Conservation (phyloP, 1,140 invertebrate genomes). For the Apis florea region DNA sequence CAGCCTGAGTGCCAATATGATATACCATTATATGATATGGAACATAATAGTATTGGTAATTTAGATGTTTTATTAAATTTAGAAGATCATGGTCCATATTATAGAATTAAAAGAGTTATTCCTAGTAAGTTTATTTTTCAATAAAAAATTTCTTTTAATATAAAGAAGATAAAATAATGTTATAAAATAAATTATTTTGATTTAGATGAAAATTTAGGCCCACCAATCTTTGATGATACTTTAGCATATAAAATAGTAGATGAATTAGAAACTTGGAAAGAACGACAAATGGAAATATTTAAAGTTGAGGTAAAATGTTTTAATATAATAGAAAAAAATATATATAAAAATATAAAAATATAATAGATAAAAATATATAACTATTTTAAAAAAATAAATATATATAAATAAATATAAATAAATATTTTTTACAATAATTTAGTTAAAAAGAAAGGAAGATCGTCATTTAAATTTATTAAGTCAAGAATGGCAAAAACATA, state of each 20-base stretch:
- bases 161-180: neutral
- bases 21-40: constrained; percentile 63
- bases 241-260: constrained; percentile 80
- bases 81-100: constrained; percentile 72
- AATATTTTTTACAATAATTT: constrained; percentile 18
- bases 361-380: neutral
- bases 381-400: neutral
- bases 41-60: constrained; percentile 66
- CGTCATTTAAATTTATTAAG: constrained; percentile 74
- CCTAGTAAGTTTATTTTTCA: constrained; percentile 58
- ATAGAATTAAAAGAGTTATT: constrained; percentile 65
- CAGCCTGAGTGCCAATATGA: constrained; percentile 70
- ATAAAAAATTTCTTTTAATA: neutral
- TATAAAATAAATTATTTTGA: constrained; percentile 13
- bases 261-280: constrained; percentile 81
- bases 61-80: constrained; percentile 70
- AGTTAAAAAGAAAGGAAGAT: constrained; percentile 77
- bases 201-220: constrained; percentile 74
- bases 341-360: too few species aligned
- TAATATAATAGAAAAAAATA: neutral
- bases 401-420: too few species aligned
- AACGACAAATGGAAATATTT: constrained; percentile 79
- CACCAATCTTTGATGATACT: constrained; percentile 78
- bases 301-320: constrained; percentile 71
- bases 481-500: constrained; percentile 77